Evolutionary conservation across 1,140 invertebrate species (phyloP), one percentile per base, ranked within the genome.

Genomic region (Rhopalosiphum padi): DNA sequence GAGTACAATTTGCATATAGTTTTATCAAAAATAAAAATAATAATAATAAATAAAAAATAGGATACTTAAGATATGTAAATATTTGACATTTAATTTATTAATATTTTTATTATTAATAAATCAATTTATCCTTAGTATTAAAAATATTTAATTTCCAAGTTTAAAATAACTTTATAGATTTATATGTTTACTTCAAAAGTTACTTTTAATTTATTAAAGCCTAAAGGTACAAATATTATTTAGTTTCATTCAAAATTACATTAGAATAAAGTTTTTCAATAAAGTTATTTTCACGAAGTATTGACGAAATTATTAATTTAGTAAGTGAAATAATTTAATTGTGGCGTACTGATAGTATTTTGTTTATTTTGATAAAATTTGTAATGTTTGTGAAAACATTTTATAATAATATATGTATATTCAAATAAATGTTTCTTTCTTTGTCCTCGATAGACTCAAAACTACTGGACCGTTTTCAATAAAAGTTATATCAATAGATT

Each of bases 191-290:
- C 60, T 77, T n/a, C 0, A 77, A 6, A 11, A 77, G 15, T 18
- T 51, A 51, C 15, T 18, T 51, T 21, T 51, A 77, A 1, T n/a
- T n/a, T 77, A 30, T 77, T 18, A 77, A 23, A 77, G n/a, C 11
- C n/a, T 18, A 77, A 23, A 77, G n/a, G 11, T 77, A n/a, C 11
- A n/a, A n/a, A 68, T 11, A 68, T 30, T 77, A 77, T 77, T 77
- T n/a, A 77, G 60, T 77, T 77, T n/a, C n/a, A 77, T 77, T 77
- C 60, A 77, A 77, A 35, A n/a, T 77, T 77, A 77, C 30, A 77
- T 77, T n/a, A 35, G 15, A n/a, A 18, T 77, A 18, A 60, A 3
- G 55, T 77, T 18, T 9, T 77, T 77, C 6, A n/a, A 4, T 77
- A n/a, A n/a, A n/a, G 30, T n/a, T 77, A 77, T 68, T 68, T 68